phyloP scores from a whole-genome alignment of 30 jellyfish, hydroid and myxozoan species.

The Turritopsis dohrnii region DNA sequence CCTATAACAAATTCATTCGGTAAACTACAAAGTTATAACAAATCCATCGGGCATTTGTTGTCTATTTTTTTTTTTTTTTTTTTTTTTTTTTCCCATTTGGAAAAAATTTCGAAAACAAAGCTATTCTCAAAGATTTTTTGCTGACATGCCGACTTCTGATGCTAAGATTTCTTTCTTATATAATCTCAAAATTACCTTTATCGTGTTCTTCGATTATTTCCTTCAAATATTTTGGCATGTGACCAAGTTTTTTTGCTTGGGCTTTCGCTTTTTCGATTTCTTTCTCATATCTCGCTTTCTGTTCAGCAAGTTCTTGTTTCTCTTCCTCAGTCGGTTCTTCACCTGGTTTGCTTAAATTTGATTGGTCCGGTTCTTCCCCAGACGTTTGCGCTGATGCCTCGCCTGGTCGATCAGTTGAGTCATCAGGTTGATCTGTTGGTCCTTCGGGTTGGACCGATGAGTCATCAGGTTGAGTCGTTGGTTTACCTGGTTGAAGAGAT shows the following conservation, averaged over 20 bases:
- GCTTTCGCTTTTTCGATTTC: not conserved
- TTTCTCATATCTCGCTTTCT: not conserved
- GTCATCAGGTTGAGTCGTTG: not conserved
- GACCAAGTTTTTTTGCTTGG: not conserved
- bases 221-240: not conserved
- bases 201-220: not conserved
- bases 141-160: not conserved
- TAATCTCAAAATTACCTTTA: too few relatives aligned
- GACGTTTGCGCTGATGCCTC: not conserved
- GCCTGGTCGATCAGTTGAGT: not conserved
- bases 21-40: too few relatives aligned
- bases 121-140: too few relatives aligned
- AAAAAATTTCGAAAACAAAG: too few relatives aligned
- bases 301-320: not conserved
- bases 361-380: not conserved
- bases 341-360: not conserved
- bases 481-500: not conserved
- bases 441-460: not conserved
- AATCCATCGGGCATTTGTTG: too few relatives aligned
- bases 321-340: not conserved
- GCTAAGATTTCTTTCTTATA: too few relatives aligned
- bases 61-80: too few relatives aligned
- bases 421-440: not conserved
- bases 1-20: too few relatives aligned
- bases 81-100: too few relatives aligned